Conservation (phyloP, 2,797 vertebrate species). For the Sciurus vulgaris region DNA sequence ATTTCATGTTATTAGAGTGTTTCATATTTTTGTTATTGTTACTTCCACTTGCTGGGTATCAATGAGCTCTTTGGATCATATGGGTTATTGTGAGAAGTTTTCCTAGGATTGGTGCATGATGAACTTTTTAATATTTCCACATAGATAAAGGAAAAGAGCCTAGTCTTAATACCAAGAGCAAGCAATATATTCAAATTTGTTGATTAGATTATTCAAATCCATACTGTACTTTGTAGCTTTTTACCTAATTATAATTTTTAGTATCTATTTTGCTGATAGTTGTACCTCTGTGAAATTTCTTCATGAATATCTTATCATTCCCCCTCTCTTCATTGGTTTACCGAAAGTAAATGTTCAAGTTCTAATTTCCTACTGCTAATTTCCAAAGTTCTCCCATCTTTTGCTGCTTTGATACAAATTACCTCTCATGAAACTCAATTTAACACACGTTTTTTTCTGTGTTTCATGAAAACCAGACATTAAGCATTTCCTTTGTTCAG, state of each 20-base stretch:
- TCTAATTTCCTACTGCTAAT: no score
- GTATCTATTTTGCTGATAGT: neutral
- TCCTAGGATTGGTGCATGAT: neutral
- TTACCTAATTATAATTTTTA: neutral
- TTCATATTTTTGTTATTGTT: neutral
- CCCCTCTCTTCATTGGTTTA: neutral
- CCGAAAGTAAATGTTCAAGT: neutral
- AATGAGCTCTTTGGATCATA: neutral
- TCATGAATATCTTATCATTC: neutral
- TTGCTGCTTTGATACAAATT: neutral
- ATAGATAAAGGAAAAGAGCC: neutral
- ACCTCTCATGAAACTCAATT: neutral
- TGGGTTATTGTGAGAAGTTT: neutral
- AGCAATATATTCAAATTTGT: neutral
- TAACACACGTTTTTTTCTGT: neutral
- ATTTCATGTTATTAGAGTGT: neutral
- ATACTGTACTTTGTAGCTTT: neutral
- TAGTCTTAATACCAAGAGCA: neutral
- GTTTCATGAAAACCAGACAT: neutral
- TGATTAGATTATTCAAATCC: neutral
- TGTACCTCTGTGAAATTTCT: neutral
- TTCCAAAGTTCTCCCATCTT: neutral
- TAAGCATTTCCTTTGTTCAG: neutral
- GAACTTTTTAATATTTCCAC: neutral
- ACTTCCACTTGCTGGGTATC: neutral